Percentiles rank a stretch among this genome's conserved stretches.
phyloP scores from a whole-genome alignment of 2,888 invertebrate genomes.

The Cryptus viduatorius region DNA sequence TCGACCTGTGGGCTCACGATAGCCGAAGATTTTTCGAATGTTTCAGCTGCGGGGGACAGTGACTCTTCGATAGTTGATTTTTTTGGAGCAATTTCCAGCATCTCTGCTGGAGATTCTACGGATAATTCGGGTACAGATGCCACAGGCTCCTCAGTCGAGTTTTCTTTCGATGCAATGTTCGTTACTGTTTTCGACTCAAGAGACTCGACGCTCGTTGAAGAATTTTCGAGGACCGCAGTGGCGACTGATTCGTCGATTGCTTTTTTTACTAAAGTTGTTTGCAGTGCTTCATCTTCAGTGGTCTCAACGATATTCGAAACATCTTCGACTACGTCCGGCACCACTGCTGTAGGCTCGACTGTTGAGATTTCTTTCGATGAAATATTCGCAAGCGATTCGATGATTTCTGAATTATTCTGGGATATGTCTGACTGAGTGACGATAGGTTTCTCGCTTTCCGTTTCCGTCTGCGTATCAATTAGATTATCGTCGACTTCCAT shows the following conservation, averaged over 20 bases:
- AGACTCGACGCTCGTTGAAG: background rate
- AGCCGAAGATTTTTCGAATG: constrained; percentile 6
- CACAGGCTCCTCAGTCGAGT: background rate
- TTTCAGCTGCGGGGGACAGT: background rate
- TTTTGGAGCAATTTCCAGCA: background rate
- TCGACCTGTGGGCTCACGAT: background rate
- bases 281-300: background rate
- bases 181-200: background rate
- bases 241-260: background rate
- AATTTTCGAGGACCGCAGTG: background rate
- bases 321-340: background rate
- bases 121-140: background rate
- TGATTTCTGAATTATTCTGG: constrained; percentile 19
- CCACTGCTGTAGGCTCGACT: background rate
- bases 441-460: background rate
- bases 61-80: background rate
- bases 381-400: constrained; percentile 14
- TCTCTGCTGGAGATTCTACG: background rate
- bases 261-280: background rate
- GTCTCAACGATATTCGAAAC: constrained; percentile 2
- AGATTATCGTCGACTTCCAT: constrained; percentile 62
- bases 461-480: background rate
- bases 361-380: background rate
- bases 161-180: constrained; percentile 6
- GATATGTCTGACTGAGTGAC: background rate